These are phyloP conservation scores for Cyprinodon variegatus DNA, from an alignment of 2,113 vertebrate genomes.

Conservation along the genomic window DNA sequence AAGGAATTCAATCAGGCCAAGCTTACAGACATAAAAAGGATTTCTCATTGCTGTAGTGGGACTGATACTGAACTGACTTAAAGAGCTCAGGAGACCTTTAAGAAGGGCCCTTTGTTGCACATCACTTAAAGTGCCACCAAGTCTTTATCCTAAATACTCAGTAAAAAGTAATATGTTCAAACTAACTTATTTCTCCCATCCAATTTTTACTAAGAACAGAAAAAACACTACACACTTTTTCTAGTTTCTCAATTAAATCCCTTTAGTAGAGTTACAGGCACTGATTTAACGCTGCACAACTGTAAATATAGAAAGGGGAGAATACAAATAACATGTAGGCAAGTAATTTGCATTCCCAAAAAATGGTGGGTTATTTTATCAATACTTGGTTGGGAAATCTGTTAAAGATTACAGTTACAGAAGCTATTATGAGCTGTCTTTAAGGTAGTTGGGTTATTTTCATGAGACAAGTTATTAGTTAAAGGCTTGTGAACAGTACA, in stretches of 20 bases:
- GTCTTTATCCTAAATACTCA: slow-evolving; percentile 71
- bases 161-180: slow-evolving; percentile 63
- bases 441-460: too few relatives aligned
- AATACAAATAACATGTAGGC: too few relatives aligned
- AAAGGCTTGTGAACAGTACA: too few relatives aligned
- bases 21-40: slow-evolving; percentile 78
- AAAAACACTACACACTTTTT: slow-evolving; percentile 53
- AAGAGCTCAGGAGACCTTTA: slow-evolving; percentile 70
- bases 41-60: slow-evolving; percentile 60
- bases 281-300: slow-evolving; percentile 47
- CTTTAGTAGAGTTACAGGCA: slow-evolving; percentile 12
- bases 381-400: too few relatives aligned
- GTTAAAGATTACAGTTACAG: too few relatives aligned
- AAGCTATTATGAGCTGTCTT: too few relatives aligned
- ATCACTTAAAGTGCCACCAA: slow-evolving; percentile 78
- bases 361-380: too few relatives aligned
- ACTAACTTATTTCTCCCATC: slow-evolving; percentile 65
- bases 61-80: slow-evolving; percentile 71
- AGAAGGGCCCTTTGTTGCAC: slow-evolving; percentile 75
- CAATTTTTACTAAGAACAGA: slow-evolving; percentile 65
- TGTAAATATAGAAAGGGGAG: slow-evolving; percentile 4
- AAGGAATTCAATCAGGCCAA: slow-evolving; percentile 82
- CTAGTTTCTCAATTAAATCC: slow-evolving; percentile 28
- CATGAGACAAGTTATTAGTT: too few relatives aligned
- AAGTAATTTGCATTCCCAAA: too few relatives aligned